Base-by-base conservation (phyloP, 2,113 vertebrate genomes). In the Lichenostomus cassidix region DNA sequence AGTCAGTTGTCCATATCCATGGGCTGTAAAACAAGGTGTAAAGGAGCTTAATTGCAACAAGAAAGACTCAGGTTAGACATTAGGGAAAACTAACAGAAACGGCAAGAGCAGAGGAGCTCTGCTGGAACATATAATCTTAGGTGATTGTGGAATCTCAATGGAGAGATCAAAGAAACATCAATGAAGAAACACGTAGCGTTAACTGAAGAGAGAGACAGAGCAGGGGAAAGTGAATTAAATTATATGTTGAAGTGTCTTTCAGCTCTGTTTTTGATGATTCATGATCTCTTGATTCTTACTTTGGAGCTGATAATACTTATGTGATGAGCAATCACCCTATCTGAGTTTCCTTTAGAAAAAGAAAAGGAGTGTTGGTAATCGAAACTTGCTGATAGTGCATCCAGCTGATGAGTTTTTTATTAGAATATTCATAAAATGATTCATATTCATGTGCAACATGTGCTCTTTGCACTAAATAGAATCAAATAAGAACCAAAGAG, bases 111-210 rank as follows among this genome's bases (percentile, higher is more conserved):
- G 68, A 74, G 31, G 46, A 74, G 35, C 23, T 58, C 15, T 63
- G 28, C 33, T 63, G 31, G 21, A 56, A 84, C 5, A 60, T 47
- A 65, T 49, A 80, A 52, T 56, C 53, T 88, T 68, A 74, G 29
- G 39, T 70, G 83, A 92, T 2, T 42, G 29, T 60, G n/a, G 79
- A 88, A 76, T 56, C 59, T 83, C 71, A 63, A 1, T 0, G 0
- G 12, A 89, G 25, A 80, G 53, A 88, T 71, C 77, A 84, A 94
- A 89, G 76, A 89, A 89, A 74, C 42, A 91, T 74, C 63, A 84
- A 25, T 69, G 60, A 85, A 93, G 56, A 93, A 92, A 84, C 17
- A 78, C 9, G 33, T 52, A 87, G 37, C 77, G 42, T 58, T 89
- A 92, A 74, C 29, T 35, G 44, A 92, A 91, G 39, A 94, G 28